phyloP scores from a whole-genome alignment of 2,888 invertebrate genomes.

The Heliothis peltigera region DNA sequence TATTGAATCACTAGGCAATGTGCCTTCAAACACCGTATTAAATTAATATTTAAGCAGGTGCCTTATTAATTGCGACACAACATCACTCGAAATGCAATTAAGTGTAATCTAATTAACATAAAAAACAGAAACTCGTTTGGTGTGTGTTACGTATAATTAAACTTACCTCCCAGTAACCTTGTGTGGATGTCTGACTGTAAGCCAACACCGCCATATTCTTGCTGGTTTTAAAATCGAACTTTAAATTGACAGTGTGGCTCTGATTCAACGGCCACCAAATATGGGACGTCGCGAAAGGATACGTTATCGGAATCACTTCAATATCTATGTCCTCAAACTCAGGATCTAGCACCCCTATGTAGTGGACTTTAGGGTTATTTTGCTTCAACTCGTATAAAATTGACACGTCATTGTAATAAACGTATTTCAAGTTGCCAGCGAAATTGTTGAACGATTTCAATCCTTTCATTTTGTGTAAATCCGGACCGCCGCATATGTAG shows the following conservation, averaged over 20 bases:
- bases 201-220: conserved; percentile 95
- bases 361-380: conserved; percentile 95
- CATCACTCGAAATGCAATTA: conserved; percentile 13
- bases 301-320: conserved; percentile 96
- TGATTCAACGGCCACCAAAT: conserved; percentile 96
- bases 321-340: conserved; percentile 96
- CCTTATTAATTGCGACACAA: conserved; percentile 5
- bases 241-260: conserved; percentile 93
- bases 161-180: conserved; percentile 96
- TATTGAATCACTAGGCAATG: not conserved
- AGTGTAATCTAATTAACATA: conserved; percentile 30
- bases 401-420: conserved; percentile 97
- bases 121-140: conserved; percentile 39
- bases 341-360: conserved; percentile 94
- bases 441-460: conserved; percentile 95
- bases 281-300: conserved; percentile 97
- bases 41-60: conserved; percentile 31
- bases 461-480: conserved; percentile 95
- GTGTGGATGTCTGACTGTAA: conserved; percentile 94
- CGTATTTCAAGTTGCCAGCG: conserved; percentile 96
- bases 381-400: conserved; percentile 96
- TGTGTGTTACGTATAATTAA: conserved; percentile 20
- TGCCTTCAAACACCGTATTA: conserved; percentile 2
- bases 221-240: conserved; percentile 96
- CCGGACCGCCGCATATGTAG: conserved; percentile 97